Evolutionary conservation across 2,113 vertebrate genomes (phyloP), one percentile per base, ranked within the genome.

Genomic region (Suncus etruscus): DNA sequence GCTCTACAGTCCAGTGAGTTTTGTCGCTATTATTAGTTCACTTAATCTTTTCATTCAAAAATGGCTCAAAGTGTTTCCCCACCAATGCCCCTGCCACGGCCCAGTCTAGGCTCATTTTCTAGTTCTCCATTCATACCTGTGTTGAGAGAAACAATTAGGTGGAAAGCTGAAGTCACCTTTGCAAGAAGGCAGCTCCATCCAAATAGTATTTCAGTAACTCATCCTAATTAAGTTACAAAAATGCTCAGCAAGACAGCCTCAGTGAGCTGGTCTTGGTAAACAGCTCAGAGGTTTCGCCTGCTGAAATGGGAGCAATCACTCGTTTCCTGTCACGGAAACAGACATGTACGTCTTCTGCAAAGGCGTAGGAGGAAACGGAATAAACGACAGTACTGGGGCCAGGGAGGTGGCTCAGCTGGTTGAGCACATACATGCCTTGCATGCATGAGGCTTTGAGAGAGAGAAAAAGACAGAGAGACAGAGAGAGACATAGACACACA

Each of bases 141-240:
- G 66, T 76, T 75, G 50, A 89, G 85, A 51, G 66, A 48, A 29
- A 29, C 78, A 61, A 48, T 29, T 3, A 85, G 31, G 45, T 69
- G 83, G 79, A 90, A 81, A 80, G 50, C 86, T 61, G 80, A 70
- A 83, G 63, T 86, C 93, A 90, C 68, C 80, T 83, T 91, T n/a
- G 31, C 73, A 76, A 86, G 86, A 89, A 95, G 61, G 69, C 83
- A 89, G 73, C 81, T 47, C 69, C 14, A 65, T 84, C 65, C 83
- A 78, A 90, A 73, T 24, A 45, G 63, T 15, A 63, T 91, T 95
- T 92, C 82, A 84, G 74, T 76, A 96, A 95, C 76, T 89, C 84
- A 68, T 77, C 83, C 87, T 92, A 95, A 94, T 92, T 76, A 93
- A 81, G 78, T 54, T 76, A 81, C 32, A 63, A 80, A 79, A 82